phyloP scores from a whole-genome alignment of 30 jellyfish, hydroid and myxozoan species.

The Cassiopea andromeda region DNA sequence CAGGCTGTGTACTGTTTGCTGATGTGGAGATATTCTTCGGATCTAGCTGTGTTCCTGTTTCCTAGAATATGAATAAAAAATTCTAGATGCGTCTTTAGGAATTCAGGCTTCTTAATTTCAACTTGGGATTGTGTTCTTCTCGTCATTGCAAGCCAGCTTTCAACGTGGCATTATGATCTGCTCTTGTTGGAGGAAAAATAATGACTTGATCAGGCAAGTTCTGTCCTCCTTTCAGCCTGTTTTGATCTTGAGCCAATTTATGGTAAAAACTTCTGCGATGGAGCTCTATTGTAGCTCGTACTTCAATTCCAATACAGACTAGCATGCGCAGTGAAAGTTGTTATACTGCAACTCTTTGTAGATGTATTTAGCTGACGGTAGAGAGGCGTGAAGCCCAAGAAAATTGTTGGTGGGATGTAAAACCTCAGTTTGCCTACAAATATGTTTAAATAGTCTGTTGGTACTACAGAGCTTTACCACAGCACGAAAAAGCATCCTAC shows the following conservation, averaged over 20 bases:
- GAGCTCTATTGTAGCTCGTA: too few species aligned
- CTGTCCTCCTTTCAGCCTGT: too few species aligned
- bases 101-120: constrained; percentile 10
- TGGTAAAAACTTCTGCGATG: constrained; percentile 38
- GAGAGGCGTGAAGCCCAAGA: too few species aligned
- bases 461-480: too few species aligned
- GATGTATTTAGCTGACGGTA: constrained; percentile 25
- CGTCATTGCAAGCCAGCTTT: constrained; percentile 5
- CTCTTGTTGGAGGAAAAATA: constrained; percentile 37
- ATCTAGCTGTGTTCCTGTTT: constrained; percentile 43
- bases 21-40: constrained; percentile 8
- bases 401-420: too few species aligned
- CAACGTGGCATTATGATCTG: constrained; percentile 53
- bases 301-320: constrained; percentile 17
- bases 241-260: constrained; percentile 3
- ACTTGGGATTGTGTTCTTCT: background rate
- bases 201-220: constrained; percentile 61
- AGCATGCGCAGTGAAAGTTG: constrained; percentile 20
- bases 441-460: too few species aligned
- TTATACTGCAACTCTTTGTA: too few species aligned
- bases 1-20: constrained; percentile 9
- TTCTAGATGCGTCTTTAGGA: constrained; percentile 20
- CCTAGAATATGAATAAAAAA: constrained; percentile 29
- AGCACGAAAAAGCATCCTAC: too few species aligned
- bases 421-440: too few species aligned